Conservation (phyloP, 2,888 invertebrate species). For the Penaeus monodon region DNA sequence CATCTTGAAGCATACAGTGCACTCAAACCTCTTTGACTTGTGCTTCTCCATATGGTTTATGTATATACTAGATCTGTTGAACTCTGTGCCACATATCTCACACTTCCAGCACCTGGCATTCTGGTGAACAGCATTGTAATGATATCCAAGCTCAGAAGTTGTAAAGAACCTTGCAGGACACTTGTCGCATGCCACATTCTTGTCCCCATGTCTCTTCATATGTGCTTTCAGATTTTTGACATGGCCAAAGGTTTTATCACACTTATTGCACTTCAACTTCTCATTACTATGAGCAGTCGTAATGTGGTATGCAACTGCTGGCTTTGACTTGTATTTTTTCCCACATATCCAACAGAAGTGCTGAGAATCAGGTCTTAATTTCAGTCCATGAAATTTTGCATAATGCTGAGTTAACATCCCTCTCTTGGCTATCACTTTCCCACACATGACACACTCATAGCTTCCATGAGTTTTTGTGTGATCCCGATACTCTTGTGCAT, state of each 20-base stretch:
- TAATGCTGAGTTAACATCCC: conserved; percentile 45
- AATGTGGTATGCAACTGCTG: conserved; percentile 40
- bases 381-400: conserved; percentile 42
- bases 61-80: conserved; percentile 32
- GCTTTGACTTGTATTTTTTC: conserved; percentile 36
- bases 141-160: conserved; percentile 44
- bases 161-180: conserved; percentile 43
- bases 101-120: conserved; percentile 49
- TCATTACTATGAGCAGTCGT: conserved; percentile 24
- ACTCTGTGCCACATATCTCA: conserved; percentile 35
- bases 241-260: conserved; percentile 34
- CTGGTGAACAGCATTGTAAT: conserved; percentile 36
- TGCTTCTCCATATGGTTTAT: conserved; percentile 40
- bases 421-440: conserved; percentile 36
- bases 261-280: conserved; percentile 25
- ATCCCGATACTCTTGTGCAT: conserved; percentile 31
- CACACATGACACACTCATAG: conserved; percentile 40
- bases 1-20: conserved; percentile 30
- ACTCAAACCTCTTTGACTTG: conserved; percentile 34
- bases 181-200: conserved; percentile 32
- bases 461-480: conserved; percentile 42
- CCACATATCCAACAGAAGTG: conserved; percentile 47
- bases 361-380: conserved; percentile 19
- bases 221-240: conserved; percentile 38
- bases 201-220: conserved; percentile 43